Percentiles rank a stretch among this genome's conserved stretches.
Evolutionary conservation across 2,888 invertebrate genomes (phyloP).

Genomic region (Stenchaetothrips biformis): DNA sequence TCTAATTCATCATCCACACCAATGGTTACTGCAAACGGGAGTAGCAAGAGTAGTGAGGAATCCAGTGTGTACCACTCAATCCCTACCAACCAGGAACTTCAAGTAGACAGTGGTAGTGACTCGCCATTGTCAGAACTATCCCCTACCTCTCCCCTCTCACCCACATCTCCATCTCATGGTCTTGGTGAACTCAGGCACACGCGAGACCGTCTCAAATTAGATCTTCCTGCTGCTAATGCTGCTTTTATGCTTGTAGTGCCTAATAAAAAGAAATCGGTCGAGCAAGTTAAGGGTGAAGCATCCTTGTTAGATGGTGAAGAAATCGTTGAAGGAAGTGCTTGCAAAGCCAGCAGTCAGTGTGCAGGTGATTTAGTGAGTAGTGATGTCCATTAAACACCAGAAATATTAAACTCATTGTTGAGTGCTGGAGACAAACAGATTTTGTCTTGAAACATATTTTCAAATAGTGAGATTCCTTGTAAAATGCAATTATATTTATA

Average conservation of each 20-base stretch:
- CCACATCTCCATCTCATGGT: constrained; percentile 38
- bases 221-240: constrained; percentile 50
- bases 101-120: constrained; percentile 13
- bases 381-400: background rate
- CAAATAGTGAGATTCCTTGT: no score
- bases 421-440: background rate
- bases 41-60: constrained; percentile 6
- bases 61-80: background rate
- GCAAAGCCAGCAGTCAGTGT: background rate
- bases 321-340: background rate
- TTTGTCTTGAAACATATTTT: background rate
- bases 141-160: constrained; percentile 43
- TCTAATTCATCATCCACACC: background rate
- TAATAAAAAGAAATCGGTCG: background rate
- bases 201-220: constrained; percentile 64
- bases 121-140: constrained; percentile 27
- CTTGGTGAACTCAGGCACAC: constrained; percentile 70
- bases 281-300: constrained; percentile 51
- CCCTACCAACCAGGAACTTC: background rate
- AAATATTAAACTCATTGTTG: background rate
- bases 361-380: background rate
- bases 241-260: constrained; percentile 3
- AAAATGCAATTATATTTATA: no score
- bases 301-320: constrained; percentile 55
- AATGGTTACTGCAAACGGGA: background rate